Percentiles rank a stretch among this genome's conserved stretches.
phyloP scores from a whole-genome alignment of 2,888 invertebrate genomes.

The Erebia ligea region DNA sequence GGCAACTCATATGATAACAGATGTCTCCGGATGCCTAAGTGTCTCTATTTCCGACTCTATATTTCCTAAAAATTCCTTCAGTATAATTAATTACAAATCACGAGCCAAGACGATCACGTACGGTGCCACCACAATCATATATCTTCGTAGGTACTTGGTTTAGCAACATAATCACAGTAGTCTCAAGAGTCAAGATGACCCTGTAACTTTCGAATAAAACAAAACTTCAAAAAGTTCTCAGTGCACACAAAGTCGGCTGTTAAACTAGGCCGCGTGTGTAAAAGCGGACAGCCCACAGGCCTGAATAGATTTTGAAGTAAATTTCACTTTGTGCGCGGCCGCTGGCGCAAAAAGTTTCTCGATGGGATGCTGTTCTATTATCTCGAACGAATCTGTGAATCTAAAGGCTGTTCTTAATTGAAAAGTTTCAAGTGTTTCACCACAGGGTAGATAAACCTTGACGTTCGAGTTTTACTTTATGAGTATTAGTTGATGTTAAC shows the following conservation, averaged over 20 bases:
- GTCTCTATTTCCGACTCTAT: too few species aligned
- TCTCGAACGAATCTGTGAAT: constrained; percentile 17
- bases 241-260: not conserved
- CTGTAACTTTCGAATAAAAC: not conserved
- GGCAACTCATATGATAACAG: too few species aligned
- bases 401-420: constrained; percentile 15
- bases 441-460: too few species aligned
- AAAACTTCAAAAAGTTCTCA: not conserved
- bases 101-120: too few species aligned
- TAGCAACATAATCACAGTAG: not conserved
- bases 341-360: constrained; percentile 16
- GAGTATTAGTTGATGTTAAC: not conserved
- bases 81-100: too few species aligned
- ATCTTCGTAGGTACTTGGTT: too few species aligned
- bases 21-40: too few species aligned
- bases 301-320: constrained; percentile 21
- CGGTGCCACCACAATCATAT: too few species aligned
- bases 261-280: constrained; percentile 3
- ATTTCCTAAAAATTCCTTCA: too few species aligned
- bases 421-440: constrained; percentile 8
- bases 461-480: not conserved
- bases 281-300: constrained; percentile 28
- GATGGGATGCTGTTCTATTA: constrained; percentile 17
- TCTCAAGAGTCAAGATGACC: not conserved
- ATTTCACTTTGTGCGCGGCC: constrained; percentile 20